phyloP scores from a whole-genome alignment of 2,797 vertebrate genomes.

The Premnoplex brunnescens region DNA sequence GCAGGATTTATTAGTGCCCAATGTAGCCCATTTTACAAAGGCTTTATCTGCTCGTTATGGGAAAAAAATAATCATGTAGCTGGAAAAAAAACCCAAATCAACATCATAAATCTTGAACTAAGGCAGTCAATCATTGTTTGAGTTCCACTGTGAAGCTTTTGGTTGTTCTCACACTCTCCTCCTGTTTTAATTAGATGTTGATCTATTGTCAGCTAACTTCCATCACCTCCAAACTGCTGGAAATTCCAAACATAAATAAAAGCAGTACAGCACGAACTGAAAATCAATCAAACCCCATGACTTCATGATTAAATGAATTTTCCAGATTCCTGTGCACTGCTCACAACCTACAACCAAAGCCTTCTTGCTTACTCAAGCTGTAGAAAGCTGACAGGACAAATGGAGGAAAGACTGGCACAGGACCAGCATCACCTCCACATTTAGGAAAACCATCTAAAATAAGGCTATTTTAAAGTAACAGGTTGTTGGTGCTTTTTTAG shows the following conservation, averaged over 20 bases:
- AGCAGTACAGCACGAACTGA: background rate
- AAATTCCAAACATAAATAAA: slow-evolving; percentile 56
- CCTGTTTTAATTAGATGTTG: slow-evolving; percentile 72
- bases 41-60: slow-evolving; percentile 12
- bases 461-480: background rate
- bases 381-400: background rate
- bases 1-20: slow-evolving; percentile 2
- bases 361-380: background rate
- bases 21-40: background rate
- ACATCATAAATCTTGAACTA: slow-evolving; percentile 15
- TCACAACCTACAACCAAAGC: background rate
- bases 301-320: slow-evolving; percentile 57
- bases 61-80: background rate
- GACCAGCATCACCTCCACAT: background rate
- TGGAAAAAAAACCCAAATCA: background rate
- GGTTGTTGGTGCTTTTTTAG: background rate
- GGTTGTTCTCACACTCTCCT: slow-evolving; percentile 21
- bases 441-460: background rate
- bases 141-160: slow-evolving; percentile 18
- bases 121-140: background rate
- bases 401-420: background rate
- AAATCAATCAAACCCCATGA: slow-evolving; percentile 44
- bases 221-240: slow-evolving; percentile 19
- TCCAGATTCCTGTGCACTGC: slow-evolving; percentile 12
- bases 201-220: slow-evolving; percentile 65